Evolutionary conservation across 2,888 invertebrate genomes (phyloP).

Genomic region (Ichneumoninae sp.): DNA sequence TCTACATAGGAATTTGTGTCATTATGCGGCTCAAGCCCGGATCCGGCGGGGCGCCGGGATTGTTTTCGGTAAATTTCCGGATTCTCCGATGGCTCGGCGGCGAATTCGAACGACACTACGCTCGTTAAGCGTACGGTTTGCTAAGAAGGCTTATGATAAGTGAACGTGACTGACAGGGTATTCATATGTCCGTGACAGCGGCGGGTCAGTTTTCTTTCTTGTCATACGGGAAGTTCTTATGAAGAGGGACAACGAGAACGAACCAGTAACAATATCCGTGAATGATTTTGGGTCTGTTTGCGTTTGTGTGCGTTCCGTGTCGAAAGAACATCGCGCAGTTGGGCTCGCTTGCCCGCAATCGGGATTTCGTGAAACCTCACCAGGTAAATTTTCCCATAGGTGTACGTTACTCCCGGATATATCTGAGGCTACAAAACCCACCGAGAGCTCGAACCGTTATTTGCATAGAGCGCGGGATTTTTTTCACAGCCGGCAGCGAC

Average conservation of each 20-base stretch:
- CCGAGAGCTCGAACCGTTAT: conserved; percentile 66
- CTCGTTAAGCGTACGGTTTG: neutral
- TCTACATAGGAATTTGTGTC: conserved; percentile 37
- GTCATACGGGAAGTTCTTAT: conserved; percentile 18
- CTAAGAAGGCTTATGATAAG: conserved; percentile 26
- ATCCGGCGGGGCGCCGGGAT: conserved; percentile 48
- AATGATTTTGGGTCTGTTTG: conserved; percentile 16
- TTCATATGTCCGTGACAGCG: conserved; percentile 36
- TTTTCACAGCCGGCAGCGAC: conserved; percentile 49
- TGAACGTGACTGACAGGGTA: conserved; percentile 36
- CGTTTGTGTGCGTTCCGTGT: neutral
- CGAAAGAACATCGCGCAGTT: conserved; percentile 31
- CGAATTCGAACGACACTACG: neutral
- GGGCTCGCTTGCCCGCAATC: conserved; percentile 63
- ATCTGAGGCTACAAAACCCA: conserved; percentile 12
- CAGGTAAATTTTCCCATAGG: conserved; percentile 77
- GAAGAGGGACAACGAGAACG: conserved; percentile 28
- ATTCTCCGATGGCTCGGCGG: conserved; percentile 36
- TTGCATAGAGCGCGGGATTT: conserved; percentile 75
- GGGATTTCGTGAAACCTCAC: conserved; percentile 68
- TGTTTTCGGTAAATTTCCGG: conserved; percentile 59
- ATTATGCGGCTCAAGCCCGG: conserved; percentile 6
- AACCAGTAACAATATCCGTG: conserved; percentile 31
- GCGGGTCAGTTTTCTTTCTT: conserved; percentile 13
- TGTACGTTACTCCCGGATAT: conserved; percentile 74